Percentiles rank a stretch among this genome's conserved stretches.
Conservation (phyloP, 2,797 vertebrate genomes). For the Diglossa cyanea region DNA sequence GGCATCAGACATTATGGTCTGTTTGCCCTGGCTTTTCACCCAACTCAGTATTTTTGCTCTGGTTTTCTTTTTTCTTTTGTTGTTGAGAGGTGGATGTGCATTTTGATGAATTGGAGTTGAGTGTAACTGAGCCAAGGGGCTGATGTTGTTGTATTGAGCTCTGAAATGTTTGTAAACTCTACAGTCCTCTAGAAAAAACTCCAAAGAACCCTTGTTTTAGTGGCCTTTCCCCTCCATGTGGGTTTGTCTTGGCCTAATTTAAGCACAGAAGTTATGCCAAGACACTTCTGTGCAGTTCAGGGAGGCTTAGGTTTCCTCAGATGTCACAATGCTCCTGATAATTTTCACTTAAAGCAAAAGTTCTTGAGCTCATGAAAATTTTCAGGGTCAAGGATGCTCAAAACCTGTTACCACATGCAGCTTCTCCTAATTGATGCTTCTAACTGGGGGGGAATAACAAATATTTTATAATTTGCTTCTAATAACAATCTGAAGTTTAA, state of each 20-base stretch:
- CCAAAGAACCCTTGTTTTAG: not conserved
- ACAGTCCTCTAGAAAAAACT: not conserved
- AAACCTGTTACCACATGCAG: not conserved
- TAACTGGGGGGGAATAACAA: not conserved
- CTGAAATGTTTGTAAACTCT: not conserved
- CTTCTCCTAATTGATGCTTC: not conserved
- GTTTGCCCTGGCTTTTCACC: not conserved
- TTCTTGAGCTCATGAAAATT: not conserved
- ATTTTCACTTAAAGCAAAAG: not conserved
- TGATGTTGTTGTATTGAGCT: not conserved
- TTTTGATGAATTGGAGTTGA: not conserved
- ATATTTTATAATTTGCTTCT: not conserved
- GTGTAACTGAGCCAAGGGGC: not conserved
- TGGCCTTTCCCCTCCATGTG: not conserved
- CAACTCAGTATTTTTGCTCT: not conserved
- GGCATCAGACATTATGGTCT: fast-evolving
- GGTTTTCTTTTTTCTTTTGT: not conserved
- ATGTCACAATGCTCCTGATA: not conserved
- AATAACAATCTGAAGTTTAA: not conserved
- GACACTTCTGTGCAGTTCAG: not conserved
- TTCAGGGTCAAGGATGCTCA: not conserved
- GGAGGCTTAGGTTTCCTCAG: not conserved
- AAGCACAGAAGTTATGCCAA: not conserved
- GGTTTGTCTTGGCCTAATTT: not conserved
- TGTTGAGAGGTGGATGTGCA: not conserved